Conservation (phyloP, 1,140 invertebrate genomes). For the Megalonaias nervosa region DNA sequence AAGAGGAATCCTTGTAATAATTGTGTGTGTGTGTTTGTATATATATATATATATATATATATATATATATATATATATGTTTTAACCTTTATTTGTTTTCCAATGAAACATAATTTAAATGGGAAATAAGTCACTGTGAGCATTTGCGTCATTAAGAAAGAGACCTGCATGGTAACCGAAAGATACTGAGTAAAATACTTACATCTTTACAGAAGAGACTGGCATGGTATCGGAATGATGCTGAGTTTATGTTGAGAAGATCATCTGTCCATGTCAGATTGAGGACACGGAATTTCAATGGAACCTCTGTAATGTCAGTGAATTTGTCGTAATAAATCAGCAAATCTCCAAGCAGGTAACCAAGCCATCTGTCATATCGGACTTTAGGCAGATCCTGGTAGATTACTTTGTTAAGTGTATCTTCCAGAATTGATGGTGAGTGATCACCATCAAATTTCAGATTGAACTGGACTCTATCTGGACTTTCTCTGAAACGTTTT, state of each 20-base stretch:
- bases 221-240: constrained; percentile 23
- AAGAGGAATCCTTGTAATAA: too few species aligned
- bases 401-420: constrained; percentile 26
- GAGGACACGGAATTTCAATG: constrained; percentile 27
- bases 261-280: constrained; percentile 32
- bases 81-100: too few species aligned
- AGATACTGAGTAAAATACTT: not conserved
- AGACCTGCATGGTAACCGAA: not conserved
- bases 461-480: constrained; percentile 24
- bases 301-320: constrained; percentile 28
- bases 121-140: too few species aligned
- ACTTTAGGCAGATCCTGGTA: constrained; percentile 23
- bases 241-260: constrained; percentile 9
- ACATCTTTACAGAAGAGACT: constrained; percentile 33
- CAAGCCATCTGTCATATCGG: constrained; percentile 25
- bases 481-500: constrained; percentile 2
- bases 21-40: too few species aligned
- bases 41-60: too few species aligned
- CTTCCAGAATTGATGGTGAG: constrained; percentile 7
- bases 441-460: constrained; percentile 25
- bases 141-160: too few species aligned
- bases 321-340: constrained; percentile 32
- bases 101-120: too few species aligned
- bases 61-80: too few species aligned
- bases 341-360: constrained; percentile 27